These are phyloP conservation scores for Blennius ocellaris DNA, from an alignment of 2,113 vertebrate species.

Conservation along the genomic window DNA sequence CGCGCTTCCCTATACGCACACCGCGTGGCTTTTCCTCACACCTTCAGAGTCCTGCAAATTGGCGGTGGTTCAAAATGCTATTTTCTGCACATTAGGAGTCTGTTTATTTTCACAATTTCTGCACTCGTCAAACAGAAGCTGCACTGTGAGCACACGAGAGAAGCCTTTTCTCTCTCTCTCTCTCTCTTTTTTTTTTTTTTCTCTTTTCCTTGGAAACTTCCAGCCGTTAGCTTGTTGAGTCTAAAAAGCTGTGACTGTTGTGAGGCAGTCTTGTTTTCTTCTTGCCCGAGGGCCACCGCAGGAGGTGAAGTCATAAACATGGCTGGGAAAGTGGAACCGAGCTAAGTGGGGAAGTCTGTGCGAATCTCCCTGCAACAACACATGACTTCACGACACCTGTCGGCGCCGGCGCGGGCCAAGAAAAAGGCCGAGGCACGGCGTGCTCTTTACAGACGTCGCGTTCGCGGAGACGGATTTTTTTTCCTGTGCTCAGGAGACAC, in stretches of 20 bases:
- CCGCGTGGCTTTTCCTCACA: neutral
- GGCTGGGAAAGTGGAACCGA: constrained; percentile 74
- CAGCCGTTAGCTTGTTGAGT: constrained; percentile 64
- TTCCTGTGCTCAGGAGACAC: constrained; percentile 47
- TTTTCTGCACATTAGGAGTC: constrained; percentile 19
- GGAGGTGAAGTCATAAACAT: constrained; percentile 83
- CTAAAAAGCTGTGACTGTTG: constrained; percentile 64
- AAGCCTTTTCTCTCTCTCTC: too few species aligned
- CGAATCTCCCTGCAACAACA: constrained; percentile 73
- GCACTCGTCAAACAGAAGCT: constrained; percentile 51
- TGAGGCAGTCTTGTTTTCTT: constrained; percentile 76
- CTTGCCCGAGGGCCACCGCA: constrained; percentile 69
- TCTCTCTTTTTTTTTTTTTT: constrained; percentile 9
- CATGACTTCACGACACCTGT: constrained; percentile 81
- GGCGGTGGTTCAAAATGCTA: neutral
- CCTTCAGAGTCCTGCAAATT: neutral
- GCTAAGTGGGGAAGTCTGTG: constrained; percentile 68
- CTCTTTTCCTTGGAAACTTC: constrained; percentile 64
- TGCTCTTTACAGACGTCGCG: constrained; percentile 32
- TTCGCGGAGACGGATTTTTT: constrained; percentile 41
- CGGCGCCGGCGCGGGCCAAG: constrained; percentile 52
- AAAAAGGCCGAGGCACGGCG: constrained; percentile 38
- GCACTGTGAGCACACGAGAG: constrained; percentile 47
- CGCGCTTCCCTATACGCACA: too few species aligned
- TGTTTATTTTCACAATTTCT: constrained; percentile 14